Conservation (phyloP, 2,113 vertebrate species). For the Marcusenius ussheri region DNA sequence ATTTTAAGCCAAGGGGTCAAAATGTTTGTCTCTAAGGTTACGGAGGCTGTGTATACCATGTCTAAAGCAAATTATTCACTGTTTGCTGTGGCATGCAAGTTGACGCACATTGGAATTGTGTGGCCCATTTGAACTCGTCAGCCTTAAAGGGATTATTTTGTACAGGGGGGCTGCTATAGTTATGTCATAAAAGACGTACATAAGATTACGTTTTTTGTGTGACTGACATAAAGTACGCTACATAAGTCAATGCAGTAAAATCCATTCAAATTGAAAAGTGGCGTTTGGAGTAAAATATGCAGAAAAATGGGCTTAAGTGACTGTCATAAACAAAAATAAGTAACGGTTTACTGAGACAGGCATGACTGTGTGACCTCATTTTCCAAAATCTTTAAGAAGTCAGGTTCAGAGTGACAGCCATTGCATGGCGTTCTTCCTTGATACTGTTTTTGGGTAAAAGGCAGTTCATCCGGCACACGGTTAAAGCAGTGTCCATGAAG, state of each 20-base stretch:
- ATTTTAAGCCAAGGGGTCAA: conserved; percentile 44
- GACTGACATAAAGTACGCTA: conserved; percentile 3
- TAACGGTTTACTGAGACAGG: not conserved
- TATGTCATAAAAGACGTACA: not conserved
- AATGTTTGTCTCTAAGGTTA: conserved; percentile 43
- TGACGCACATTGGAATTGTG: conserved; percentile 33
- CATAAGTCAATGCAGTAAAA: not conserved
- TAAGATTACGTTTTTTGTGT: conserved; percentile 10
- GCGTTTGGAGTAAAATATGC: not conserved
- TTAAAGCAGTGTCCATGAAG: conserved; percentile 34
- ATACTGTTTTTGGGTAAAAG: conserved; percentile 25
- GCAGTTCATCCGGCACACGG: conserved; percentile 28
- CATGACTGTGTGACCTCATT: not conserved
- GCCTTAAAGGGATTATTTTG: conserved; percentile 14
- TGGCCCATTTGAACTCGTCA: not conserved
- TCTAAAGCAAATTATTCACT: conserved; percentile 38
- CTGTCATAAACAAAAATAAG: not conserved
- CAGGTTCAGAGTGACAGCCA: not conserved
- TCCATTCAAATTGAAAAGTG: not conserved
- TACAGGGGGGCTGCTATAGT: not conserved
- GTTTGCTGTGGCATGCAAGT: conserved; percentile 26
- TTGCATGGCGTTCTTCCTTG: conserved; percentile 6
- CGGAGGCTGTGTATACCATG: conserved; percentile 35
- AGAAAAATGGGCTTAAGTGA: not conserved
- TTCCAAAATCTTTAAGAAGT: not conserved